Base-by-base conservation (phyloP, 2,113 vertebrate species). In the Hucho hucho region DNA sequence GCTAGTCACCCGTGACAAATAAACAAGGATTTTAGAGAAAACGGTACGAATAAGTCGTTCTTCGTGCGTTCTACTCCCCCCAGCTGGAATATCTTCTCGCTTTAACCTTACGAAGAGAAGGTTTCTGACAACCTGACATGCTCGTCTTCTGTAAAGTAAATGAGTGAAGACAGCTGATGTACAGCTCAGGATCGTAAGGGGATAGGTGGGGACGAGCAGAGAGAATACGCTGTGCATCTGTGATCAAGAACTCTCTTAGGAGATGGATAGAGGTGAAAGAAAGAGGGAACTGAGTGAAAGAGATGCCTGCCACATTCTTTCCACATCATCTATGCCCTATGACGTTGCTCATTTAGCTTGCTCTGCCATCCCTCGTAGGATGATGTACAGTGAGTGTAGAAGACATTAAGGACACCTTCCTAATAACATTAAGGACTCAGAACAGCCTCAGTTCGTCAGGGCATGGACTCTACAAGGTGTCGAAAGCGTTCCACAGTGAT, bases 1-100 rank as follows among this genome's bases (percentile, higher is more conserved):
- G 71, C 22, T 63, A 43, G 46, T 73, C 56, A 63, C 4, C 28
- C 24, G 13, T 73, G 71, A 61, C 28, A 73, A 49, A 56, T 58
- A 18, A n/a, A 70, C 69, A 29, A 29, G 22, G 56, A 32, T 16
- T 12, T 61, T 61, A 9, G 28, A n/a, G 70, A 29, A 61, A 20
- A 37, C 0, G 24, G 28, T 3, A 12, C 0, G n/a, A 61, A 7
- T 22, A 12, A 4, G 3, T 61, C 2, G 18, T 6, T 61, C 4
- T n/a, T 61, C 4, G 6, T 61, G 4, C n/a, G 5, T 24, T 61
- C 9, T 24, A 6, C n/a, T 61, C 5, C 58, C 1, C n/a, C 58
- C 1, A 9, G n/a, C 58, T 13, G 49, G 16, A 6, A 20, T 18
- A 20, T 26, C 47, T 4, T 70, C 69, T 26, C 18, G 3, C 43